Evolutionary conservation across 2,113 vertebrate species (phyloP).

Genomic region (Abramis brama): DNA sequence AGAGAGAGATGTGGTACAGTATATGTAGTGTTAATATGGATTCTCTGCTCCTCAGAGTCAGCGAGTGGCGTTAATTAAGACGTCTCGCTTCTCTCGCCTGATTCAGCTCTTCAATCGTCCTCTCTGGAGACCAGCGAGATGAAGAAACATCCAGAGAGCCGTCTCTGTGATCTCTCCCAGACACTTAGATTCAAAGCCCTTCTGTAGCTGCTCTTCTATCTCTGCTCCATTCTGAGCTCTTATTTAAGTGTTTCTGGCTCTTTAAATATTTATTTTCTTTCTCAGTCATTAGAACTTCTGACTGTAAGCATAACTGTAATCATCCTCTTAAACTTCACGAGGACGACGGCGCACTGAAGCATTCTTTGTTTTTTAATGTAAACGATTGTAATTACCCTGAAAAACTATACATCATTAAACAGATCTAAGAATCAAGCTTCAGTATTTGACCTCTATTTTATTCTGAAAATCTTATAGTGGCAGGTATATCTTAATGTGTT

Average conservation of each 20-base stretch:
- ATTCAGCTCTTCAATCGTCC: constrained; percentile 61
- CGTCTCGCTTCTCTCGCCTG: constrained; percentile 49
- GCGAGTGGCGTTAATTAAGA: constrained; percentile 56
- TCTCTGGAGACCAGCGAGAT: constrained; percentile 57
- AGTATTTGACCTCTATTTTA: no score
- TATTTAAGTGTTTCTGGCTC: neutral
- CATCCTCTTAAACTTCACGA: no score
- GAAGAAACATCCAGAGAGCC: constrained; percentile 64
- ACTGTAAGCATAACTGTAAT: neutral
- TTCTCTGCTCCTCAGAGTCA: constrained; percentile 33
- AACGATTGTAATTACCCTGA: no score
- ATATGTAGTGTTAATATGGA: constrained; percentile 40
- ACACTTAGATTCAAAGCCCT: constrained; percentile 10
- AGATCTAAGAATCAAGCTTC: no score
- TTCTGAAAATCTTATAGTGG: no score
- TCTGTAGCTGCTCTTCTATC: constrained; percentile 19
- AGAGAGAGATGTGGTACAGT: neutral
- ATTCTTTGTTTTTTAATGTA: no score
- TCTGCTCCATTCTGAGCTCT: neutral
- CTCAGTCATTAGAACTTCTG: neutral
- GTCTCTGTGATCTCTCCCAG: constrained; percentile 43
- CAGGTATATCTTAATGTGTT: no score
- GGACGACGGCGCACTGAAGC: no score
- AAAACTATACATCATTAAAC: no score
- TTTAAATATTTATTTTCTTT: constrained; percentile 23